Conservation (phyloP, 2,113 vertebrate genomes). For the Phalacrocorax brasilianus region DNA sequence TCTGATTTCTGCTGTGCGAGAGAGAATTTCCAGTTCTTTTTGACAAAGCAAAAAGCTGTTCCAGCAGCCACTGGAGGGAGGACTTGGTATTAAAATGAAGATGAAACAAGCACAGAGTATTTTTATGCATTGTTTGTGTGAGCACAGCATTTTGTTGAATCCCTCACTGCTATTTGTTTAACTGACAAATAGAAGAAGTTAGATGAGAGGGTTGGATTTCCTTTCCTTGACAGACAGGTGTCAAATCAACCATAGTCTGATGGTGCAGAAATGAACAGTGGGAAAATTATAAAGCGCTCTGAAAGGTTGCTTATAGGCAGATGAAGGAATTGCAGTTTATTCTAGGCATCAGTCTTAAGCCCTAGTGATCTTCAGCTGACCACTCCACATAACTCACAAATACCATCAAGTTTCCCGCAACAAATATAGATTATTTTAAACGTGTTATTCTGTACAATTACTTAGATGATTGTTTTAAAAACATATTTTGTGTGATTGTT, state of each 20-base stretch:
- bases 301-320: neutral
- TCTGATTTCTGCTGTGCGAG: neutral
- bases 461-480: neutral
- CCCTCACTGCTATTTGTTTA: slow-evolving; percentile 41
- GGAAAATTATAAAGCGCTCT: slow-evolving; percentile 29
- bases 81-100: slow-evolving; percentile 56
- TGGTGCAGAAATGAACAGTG: slow-evolving; percentile 22
- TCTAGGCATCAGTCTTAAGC: neutral
- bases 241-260: slow-evolving; percentile 8
- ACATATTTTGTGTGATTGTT: neutral
- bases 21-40: neutral
- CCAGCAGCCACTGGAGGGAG: slow-evolving; percentile 68
- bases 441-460: neutral
- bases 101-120: slow-evolving; percentile 37
- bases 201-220: slow-evolving; percentile 11
- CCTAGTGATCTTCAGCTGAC: neutral
- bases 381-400: neutral
- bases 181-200: slow-evolving; percentile 58
- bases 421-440: neutral
- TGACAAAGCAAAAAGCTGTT: slow-evolving; percentile 18
- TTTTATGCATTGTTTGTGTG: slow-evolving; percentile 25
- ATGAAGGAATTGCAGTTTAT: neutral
- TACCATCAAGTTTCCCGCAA: neutral
- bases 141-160: slow-evolving; percentile 47
- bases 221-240: slow-evolving; percentile 39